A percentile compares a stretch with the other conserved stretches of the same genome.
phyloP scores from a whole-genome alignment of 92 coral and sea anemone species.

The Metridium senile region DNA sequence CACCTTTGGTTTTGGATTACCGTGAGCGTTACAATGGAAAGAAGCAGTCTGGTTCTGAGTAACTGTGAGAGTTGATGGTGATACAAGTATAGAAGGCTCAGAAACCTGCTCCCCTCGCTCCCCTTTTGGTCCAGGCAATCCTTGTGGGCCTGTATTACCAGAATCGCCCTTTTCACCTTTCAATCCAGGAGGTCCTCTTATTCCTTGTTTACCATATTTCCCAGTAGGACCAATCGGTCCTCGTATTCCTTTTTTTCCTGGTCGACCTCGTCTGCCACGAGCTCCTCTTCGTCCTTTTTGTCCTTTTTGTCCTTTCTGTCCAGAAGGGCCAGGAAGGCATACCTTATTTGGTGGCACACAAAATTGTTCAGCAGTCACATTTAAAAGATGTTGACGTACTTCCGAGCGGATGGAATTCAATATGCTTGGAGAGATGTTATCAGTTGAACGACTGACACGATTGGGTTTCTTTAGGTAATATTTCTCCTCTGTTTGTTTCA shows the following conservation, averaged over 20 bases:
- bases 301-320: background rate
- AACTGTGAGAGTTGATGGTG: conserved; percentile 8
- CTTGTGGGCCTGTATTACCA: background rate
- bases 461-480: background rate
- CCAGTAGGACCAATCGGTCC: background rate
- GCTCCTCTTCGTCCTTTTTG: background rate
- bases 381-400: background rate
- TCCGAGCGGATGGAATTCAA: background rate
- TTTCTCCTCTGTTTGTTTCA: background rate
- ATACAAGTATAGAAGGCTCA: conserved; percentile 26
- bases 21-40: background rate
- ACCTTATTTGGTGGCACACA: background rate
- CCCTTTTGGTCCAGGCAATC: background rate
- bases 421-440: background rate
- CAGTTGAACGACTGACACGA: background rate
- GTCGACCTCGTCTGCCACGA: conserved; percentile 4
- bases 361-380: background rate
- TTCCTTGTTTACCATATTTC: conserved; percentile 4
- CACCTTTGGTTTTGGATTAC: conserved; percentile 22
- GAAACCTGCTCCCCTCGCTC: conserved; percentile 19
- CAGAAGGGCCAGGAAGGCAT: background rate
- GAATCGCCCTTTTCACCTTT: background rate
- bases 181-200: background rate
- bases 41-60: conserved; percentile 18
- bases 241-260: background rate